A percentile compares a stretch with the other conserved stretches of the same genome.
These are phyloP conservation scores for Nesoenas mayeri DNA, from an alignment of 2,113 vertebrate species.

Conservation along the genomic window DNA sequence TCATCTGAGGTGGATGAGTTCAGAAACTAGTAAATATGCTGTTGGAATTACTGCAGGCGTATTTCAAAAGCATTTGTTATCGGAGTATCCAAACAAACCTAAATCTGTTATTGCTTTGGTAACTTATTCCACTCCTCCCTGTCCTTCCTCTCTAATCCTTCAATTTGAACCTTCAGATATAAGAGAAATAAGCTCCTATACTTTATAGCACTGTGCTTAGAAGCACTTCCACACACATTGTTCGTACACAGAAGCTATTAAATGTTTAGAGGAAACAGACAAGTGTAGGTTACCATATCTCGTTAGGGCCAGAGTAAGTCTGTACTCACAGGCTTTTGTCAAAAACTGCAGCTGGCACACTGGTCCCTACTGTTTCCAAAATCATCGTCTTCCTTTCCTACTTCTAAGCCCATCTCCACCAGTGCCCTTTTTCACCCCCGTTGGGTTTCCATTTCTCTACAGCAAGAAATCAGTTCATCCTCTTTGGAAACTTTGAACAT, in stretches of 20 bases:
- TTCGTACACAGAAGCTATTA: background rate
- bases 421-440: background rate
- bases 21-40: background rate
- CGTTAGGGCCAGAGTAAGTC: background rate
- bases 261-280: background rate
- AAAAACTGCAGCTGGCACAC: background rate
- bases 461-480: background rate
- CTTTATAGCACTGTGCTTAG: background rate
- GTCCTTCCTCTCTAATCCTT: background rate
- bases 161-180: background rate
- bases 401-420: background rate
- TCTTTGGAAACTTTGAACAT: background rate
- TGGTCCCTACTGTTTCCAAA: background rate
- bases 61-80: background rate
- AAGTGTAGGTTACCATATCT: background rate
- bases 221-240: background rate
- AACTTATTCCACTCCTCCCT: background rate
- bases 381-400: background rate
- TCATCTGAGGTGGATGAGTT: background rate
- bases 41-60: background rate
- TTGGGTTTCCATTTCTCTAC: background rate
- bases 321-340: background rate
- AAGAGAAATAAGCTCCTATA: background rate
- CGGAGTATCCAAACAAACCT: background rate
- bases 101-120: background rate